Evolutionary conservation across 64 coral and sea anemone genomes (phyloP).

Genomic region (Montipora cactus): DNA sequence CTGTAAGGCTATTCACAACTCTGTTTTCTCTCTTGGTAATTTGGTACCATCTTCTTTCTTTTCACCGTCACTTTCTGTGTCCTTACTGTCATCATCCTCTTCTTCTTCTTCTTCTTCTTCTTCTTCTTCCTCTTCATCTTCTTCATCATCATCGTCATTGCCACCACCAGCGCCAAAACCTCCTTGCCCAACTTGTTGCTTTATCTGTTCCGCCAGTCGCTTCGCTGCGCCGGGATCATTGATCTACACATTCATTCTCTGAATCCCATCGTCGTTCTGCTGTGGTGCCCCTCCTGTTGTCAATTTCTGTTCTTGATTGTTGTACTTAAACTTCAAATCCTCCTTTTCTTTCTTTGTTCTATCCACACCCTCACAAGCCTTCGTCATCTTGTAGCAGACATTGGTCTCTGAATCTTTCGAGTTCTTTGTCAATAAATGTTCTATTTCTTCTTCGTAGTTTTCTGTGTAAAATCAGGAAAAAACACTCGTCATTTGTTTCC

Average conservation of each 20-base stretch:
- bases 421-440: constrained; percentile 70
- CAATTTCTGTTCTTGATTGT: constrained; percentile 81
- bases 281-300: constrained; percentile 6
- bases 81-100: background rate
- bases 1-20: background rate
- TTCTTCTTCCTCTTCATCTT: constrained; percentile 26
- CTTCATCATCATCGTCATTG: constrained; percentile 56
- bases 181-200: constrained; percentile 66
- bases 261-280: constrained; percentile 50
- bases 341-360: constrained; percentile 91
- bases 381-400: constrained; percentile 90
- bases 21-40: constrained; percentile 42
- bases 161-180: constrained; percentile 2
- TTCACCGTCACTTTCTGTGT: no score
- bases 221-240: constrained; percentile 87
- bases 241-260: constrained; percentile 90
- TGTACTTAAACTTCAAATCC: constrained; percentile 81
- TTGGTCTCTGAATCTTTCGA: constrained; percentile 70
- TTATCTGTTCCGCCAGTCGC: constrained; percentile 91
- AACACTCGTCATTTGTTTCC: background rate
- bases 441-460: constrained; percentile 97
- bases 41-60: no score
- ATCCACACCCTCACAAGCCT: constrained; percentile 96
- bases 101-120: constrained; percentile 6
- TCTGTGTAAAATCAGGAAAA: constrained; percentile 53